These are phyloP conservation scores for Girardinichthys multiradiatus DNA, from an alignment of 2,113 vertebrate genomes.

Conservation along the genomic window DNA sequence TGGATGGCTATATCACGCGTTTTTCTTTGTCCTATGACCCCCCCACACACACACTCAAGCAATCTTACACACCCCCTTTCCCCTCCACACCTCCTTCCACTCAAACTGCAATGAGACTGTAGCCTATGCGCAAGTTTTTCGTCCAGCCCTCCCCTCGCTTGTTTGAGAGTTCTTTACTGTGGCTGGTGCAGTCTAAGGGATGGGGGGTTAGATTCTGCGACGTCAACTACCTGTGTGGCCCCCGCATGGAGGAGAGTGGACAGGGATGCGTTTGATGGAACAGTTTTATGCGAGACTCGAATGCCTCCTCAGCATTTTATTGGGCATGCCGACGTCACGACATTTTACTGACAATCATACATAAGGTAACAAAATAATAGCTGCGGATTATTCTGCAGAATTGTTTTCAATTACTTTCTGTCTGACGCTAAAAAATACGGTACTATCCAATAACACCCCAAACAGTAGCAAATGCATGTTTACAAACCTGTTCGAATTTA, in stretches of 20 bases:
- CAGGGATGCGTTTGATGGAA: slow-evolving; percentile 76
- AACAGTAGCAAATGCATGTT: background rate
- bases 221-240: slow-evolving; percentile 95
- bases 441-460: background rate
- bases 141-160: slow-evolving; percentile 55
- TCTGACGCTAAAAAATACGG: slow-evolving; percentile 4
- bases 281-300: slow-evolving; percentile 46
- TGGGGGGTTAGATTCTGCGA: slow-evolving; percentile 80
- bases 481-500: slow-evolving; percentile 1
- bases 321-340: slow-evolving; percentile 65
- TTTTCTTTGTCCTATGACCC: slow-evolving; percentile 72
- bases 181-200: slow-evolving; percentile 73
- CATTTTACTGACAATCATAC: slow-evolving; percentile 60
- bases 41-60: slow-evolving; percentile 13
- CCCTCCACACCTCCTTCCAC: no score
- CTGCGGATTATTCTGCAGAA: slow-evolving; percentile 11
- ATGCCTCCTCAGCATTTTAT: slow-evolving; percentile 58
- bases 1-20: slow-evolving; percentile 68
- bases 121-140: slow-evolving; percentile 52
- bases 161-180: slow-evolving; percentile 56
- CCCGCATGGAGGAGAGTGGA: slow-evolving; percentile 76
- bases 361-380: slow-evolving; percentile 62
- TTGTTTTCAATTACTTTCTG: slow-evolving; percentile 1
- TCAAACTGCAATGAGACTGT: slow-evolving; percentile 52
- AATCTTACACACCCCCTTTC: slow-evolving; percentile 10